A percentile compares a stretch with the other conserved stretches of the same genome.
Evolutionary conservation across 2,113 vertebrate species (phyloP).

Genomic region (Alces alces): DNA sequence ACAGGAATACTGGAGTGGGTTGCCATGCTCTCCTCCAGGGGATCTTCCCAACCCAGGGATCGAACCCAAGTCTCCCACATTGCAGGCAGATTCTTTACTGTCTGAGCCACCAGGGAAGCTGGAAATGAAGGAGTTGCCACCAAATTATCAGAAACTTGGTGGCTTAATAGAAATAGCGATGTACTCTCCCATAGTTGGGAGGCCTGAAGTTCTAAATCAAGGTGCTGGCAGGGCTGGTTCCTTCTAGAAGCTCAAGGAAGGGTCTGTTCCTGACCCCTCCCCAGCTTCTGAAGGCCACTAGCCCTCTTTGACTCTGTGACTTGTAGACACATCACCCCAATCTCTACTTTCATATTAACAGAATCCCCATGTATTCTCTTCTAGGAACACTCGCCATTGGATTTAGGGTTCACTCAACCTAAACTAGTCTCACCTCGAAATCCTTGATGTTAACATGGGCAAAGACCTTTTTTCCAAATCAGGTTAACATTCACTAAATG

Average conservation of each 20-base stretch:
- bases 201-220: neutral
- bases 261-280: neutral
- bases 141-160: neutral
- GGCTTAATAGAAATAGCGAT: neutral
- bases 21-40: neutral
- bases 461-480: neutral
- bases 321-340: neutral
- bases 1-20: neutral
- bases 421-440: neutral
- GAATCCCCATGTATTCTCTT: neutral
- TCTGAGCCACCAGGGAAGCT: neutral
- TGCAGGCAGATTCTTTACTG: neutral
- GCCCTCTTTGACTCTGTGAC: neutral
- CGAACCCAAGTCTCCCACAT: neutral
- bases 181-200: neutral
- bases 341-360: neutral
- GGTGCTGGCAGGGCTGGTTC: neutral
- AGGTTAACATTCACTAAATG: neutral
- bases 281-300: neutral
- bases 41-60: neutral
- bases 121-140: neutral
- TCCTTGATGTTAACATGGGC: neutral
- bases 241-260: neutral
- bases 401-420: neutral
- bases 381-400: too few relatives aligned